phyloP scores from a whole-genome alignment of 2,113 vertebrate species.

The Oncorhynchus clarkii region DNA sequence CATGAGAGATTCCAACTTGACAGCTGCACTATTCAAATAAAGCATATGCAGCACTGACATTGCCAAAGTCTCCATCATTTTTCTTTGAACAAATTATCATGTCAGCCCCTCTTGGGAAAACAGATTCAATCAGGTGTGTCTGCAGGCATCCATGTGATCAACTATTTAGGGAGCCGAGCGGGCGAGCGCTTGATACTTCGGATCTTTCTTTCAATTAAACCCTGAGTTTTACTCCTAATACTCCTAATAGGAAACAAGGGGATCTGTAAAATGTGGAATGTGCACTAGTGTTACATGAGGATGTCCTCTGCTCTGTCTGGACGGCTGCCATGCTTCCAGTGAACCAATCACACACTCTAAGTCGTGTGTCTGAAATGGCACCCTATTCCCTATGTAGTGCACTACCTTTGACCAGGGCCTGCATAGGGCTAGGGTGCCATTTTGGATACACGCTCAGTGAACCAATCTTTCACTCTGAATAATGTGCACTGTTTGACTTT shows the following conservation, averaged over 20 bases:
- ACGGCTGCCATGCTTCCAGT: no score
- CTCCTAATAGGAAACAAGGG: not conserved
- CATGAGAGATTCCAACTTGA: slow-evolving; percentile 4
- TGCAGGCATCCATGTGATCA: not conserved
- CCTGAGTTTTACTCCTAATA: not conserved
- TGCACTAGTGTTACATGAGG: not conserved
- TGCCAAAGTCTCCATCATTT: slow-evolving; percentile 30
- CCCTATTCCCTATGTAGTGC: no score
- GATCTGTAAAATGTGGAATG: not conserved
- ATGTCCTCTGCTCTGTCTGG: no score
- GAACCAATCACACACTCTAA: no score
- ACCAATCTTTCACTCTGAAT: no score
- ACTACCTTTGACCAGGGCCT: no score
- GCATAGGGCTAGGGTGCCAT: no score
- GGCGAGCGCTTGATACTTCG: slow-evolving; percentile 23
- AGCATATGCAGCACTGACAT: slow-evolving; percentile 19
- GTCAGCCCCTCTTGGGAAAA: slow-evolving; percentile 28
- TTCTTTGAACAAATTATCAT: slow-evolving; percentile 21
- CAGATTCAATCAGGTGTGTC: slow-evolving; percentile 47
- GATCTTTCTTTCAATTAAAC: slow-evolving; percentile 35
- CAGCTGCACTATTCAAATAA: slow-evolving; percentile 32
- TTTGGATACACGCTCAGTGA: no score
- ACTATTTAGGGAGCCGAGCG: not conserved
- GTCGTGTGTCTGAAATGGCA: no score
- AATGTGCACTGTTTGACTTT: not conserved